Conservation (phyloP, 2,797 vertebrate species). For the Lepus oiostolus region DNA sequence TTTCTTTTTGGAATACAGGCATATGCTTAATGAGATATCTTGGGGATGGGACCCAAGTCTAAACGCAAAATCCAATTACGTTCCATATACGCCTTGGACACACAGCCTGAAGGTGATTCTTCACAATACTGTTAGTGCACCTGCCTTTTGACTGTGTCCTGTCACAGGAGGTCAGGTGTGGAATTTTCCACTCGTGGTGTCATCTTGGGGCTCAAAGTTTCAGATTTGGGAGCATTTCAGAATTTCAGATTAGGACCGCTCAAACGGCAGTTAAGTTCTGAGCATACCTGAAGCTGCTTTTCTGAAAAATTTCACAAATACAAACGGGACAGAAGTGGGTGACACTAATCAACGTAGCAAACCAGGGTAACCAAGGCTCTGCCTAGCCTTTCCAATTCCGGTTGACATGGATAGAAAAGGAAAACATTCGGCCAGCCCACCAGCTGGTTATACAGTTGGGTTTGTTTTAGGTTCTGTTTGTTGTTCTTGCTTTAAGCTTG, state of each 20-base stretch:
- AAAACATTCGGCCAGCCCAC: background rate
- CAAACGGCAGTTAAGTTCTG: background rate
- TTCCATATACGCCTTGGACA: background rate
- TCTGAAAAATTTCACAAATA: constrained; percentile 19
- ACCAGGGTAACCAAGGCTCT: background rate
- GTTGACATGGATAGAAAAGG: background rate
- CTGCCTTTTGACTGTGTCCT: background rate
- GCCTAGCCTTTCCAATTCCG: background rate
- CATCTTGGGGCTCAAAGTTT: background rate
- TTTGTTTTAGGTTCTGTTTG: background rate
- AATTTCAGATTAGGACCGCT: background rate
- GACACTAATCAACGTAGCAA: background rate
- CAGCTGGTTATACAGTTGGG: no score
- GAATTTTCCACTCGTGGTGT: background rate
- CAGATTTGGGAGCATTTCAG: background rate
- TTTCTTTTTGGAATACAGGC: background rate
- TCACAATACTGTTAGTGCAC: background rate
- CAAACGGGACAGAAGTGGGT: background rate
- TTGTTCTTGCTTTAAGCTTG: background rate
- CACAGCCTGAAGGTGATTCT: background rate
- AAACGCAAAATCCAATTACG: background rate
- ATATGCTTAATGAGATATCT: background rate
- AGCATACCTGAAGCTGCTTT: background rate
- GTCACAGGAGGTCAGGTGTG: background rate
- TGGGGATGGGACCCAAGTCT: background rate